Evolutionary conservation across 2,797 vertebrate genomes (phyloP), one percentile per base, ranked within the genome.

Genomic region (Pyrocephalus nanus): DNA sequence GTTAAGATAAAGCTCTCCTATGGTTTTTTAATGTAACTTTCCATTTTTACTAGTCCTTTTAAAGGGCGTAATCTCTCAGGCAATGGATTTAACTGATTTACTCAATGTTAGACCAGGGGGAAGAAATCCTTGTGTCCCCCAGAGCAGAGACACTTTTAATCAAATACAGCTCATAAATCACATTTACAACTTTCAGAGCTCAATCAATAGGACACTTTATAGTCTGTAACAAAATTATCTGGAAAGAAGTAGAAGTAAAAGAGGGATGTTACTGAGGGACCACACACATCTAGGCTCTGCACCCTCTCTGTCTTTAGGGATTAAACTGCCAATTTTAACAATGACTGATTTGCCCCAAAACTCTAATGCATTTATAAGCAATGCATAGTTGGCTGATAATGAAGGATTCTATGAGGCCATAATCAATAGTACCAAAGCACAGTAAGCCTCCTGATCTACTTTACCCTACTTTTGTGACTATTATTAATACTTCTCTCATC

Each of bases 341-440:
- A 90, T 94, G 95, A 97, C 60, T 75, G 71, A 97, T 93, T 88
- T 95, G 67, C 94, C 94, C 96, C 89, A 95, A 94, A 96, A 93
- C 86, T 91, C 95, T 95, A 96, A 83, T 96, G 93, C 80, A 93
- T 97, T 97, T 97, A 97, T 71, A 89, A 97, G 92, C 80, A 96
- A 91, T 26, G 54, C 96, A 94, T 81, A 96, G 80, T 55, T 88
- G 60, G 42, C 88, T 97, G 91, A 94, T 97, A 98, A 98, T 96
- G 97, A 98, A 98, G 88, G 91, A 79, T 96, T 98, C 85, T 92
- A 97, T 90, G 96, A 98, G 97, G 97, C 97, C 90, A 92, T 92
- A 96, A 98, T 98, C 98, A 98, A 98, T 97, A 98, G 82, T 77
- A 96, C 95, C 84, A 95, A 96, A 96, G 91, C 92, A 95, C 93